These are phyloP conservation scores for Syndactyla subalaris DNA, from an alignment of 2,797 vertebrate species.

Conservation along the genomic window DNA sequence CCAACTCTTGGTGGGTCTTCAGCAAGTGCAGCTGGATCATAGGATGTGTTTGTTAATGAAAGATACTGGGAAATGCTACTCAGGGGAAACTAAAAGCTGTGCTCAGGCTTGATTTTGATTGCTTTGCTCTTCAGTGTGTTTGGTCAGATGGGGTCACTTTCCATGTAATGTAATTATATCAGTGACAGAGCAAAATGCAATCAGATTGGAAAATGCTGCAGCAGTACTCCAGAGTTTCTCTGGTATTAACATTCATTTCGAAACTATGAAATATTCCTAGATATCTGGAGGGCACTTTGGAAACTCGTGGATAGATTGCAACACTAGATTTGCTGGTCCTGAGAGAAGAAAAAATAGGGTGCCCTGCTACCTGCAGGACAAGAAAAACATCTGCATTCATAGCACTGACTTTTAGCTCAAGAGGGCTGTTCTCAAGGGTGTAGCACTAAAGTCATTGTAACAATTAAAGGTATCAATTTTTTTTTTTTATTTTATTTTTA, in stretches of 20 bases:
- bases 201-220: not conserved
- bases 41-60: conserved; percentile 20
- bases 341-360: not conserved
- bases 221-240: not conserved
- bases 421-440: not conserved
- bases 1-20: not conserved
- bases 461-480: not conserved
- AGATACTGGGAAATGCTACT: not conserved
- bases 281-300: not conserved
- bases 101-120: not conserved
- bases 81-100: conserved; percentile 4
- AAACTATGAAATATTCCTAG: not conserved
- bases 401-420: not conserved
- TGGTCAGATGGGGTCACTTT: not conserved
- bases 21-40: not conserved
- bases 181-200: not conserved
- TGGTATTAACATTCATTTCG: not conserved
- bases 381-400: not conserved
- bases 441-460: not conserved
- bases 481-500: not conserved
- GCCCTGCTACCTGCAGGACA: not conserved
- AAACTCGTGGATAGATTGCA: not conserved
- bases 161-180: not conserved
- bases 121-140: conserved; percentile 20
- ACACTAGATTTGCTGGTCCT: not conserved